Evolutionary conservation across 1,140 invertebrate genomes (phyloP).

Genomic region (Nautilus pompilius): DNA sequence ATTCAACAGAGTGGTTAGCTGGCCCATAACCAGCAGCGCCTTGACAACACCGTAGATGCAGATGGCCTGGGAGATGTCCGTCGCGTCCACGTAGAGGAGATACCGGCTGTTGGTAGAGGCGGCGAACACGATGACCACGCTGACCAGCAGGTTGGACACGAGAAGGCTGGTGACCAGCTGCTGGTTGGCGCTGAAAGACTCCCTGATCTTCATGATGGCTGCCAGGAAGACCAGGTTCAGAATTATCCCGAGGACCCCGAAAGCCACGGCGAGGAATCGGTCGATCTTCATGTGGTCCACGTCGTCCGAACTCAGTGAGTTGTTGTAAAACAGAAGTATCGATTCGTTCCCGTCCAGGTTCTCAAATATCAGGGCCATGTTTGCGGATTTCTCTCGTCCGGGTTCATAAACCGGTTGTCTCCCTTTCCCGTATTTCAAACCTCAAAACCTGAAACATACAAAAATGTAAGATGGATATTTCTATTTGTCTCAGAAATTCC

Average conservation of each 20-base stretch:
- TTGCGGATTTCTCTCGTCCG: too few species aligned
- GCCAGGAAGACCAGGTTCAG: slow-evolving; percentile 29
- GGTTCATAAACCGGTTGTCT: too few species aligned
- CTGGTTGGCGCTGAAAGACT: slow-evolving; percentile 29
- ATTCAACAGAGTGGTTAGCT: slow-evolving; percentile 63
- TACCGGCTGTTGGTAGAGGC: slow-evolving; percentile 5
- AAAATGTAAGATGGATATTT: too few species aligned
- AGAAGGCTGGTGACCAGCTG: slow-evolving; percentile 43
- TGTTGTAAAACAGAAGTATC: too few species aligned
- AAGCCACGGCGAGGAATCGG: slow-evolving; percentile 20
- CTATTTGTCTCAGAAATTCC: too few species aligned
- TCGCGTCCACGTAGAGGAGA: not conserved
- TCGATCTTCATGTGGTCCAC: not conserved
- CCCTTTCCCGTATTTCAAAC: too few species aligned
- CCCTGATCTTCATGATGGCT: slow-evolving; percentile 25
- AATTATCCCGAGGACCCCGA: slow-evolving; percentile 26
- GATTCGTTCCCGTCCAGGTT: too few species aligned
- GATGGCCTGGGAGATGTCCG: slow-evolving; percentile 16
- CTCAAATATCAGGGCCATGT: too few species aligned
- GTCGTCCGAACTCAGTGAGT: too few species aligned
- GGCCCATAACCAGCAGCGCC: slow-evolving; percentile 29
- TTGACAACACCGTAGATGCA: slow-evolving; percentile 29
- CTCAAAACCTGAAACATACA: too few species aligned
- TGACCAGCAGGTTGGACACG: slow-evolving; percentile 35
- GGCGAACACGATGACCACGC: slow-evolving; percentile 28